These are phyloP conservation scores for Cottoperca gobio DNA, from an alignment of 2,797 vertebrate species.

Conservation along the genomic window DNA sequence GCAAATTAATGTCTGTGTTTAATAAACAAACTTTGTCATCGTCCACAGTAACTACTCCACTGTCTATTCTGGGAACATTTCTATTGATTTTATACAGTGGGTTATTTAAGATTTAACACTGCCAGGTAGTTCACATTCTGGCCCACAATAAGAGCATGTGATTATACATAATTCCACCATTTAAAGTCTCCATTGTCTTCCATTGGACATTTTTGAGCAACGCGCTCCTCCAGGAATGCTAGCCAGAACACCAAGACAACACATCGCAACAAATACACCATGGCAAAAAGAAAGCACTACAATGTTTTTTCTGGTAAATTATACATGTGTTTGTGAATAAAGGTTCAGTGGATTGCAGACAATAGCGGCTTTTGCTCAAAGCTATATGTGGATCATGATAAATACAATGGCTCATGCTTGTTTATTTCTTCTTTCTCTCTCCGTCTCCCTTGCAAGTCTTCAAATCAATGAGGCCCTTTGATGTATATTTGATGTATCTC, in stretches of 20 bases:
- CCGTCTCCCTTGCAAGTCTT: slow-evolving; percentile 18
- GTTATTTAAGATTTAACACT: slow-evolving; percentile 1
- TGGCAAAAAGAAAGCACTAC: not conserved
- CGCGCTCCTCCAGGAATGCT: not conserved
- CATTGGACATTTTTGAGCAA: slow-evolving; percentile 9
- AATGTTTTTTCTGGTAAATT: slow-evolving; percentile 32
- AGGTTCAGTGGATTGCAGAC: not conserved
- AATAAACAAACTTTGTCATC: slow-evolving; percentile 9
- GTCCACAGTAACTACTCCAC: not conserved
- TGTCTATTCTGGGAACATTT: not conserved
- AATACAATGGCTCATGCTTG: slow-evolving; percentile 6
- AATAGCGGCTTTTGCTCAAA: slow-evolving; percentile 14
- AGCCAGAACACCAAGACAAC: slow-evolving; percentile 29
- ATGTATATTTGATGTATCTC: slow-evolving; percentile 76
- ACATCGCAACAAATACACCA: slow-evolving; percentile 22
- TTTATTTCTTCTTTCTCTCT: slow-evolving; percentile 9
- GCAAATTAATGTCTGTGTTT: slow-evolving; percentile 22
- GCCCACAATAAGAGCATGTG: slow-evolving; percentile 18
- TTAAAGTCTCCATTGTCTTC: slow-evolving; percentile 13
- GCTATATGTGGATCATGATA: slow-evolving; percentile 11
- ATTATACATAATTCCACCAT: not conserved
- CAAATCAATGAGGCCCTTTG: slow-evolving; percentile 52
- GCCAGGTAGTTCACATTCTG: slow-evolving; percentile 24
- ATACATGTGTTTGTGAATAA: slow-evolving; percentile 26
- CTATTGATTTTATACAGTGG: slow-evolving; percentile 1